Evolutionary conservation across 2,797 vertebrate genomes (phyloP), one percentile per base, ranked within the genome.

Genomic region (Gymnoscopelus microlampas): DNA sequence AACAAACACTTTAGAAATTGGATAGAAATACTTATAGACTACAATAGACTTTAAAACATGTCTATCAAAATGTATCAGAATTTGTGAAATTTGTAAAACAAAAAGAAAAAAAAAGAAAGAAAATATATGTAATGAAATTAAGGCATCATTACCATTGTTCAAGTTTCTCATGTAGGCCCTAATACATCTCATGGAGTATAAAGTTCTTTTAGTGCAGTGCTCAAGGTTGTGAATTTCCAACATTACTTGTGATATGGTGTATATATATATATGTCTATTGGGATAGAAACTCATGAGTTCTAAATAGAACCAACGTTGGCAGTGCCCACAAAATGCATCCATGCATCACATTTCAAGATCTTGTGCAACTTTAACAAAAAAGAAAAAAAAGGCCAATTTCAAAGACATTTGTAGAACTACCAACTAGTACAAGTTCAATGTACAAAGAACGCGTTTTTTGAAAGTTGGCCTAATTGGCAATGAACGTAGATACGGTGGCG

Each of bases 361-460:
- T 84, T 85, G 83, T 89, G 84, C 82, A 73, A 74, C 73, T 81
- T 76, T 24, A 63, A 57, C 49, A 1, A 0, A 61, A n/a, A 53
- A 61, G 3, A 49, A 74, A 9, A 11, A 72, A 66, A 60, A 32
- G 29, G 29, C 29, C 29, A 32, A 32, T 39, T 4, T 39, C 35
- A 35, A 39, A 39, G 35, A 35, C 14, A 11, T 63, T 35, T 29
- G 14, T 53, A 47, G 60, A 66, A 66, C 65, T 61, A 68, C 78
- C 63, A 62, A 68, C 39, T 44, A 76, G 73, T 8, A 44, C 63
- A 56, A 67, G 68, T 19, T 39, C 24, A 39, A 64, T 59, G 0
- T 73, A 72, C 54, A 83, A 88, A 88, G 77, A 65, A n/a, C 81
- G 81, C 87, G 77, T 81, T 81, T 66, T 76, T 60, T 61, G 54